Evolutionary conservation across 2,113 vertebrate genomes (phyloP).

Genomic region (Numida meleagris): DNA sequence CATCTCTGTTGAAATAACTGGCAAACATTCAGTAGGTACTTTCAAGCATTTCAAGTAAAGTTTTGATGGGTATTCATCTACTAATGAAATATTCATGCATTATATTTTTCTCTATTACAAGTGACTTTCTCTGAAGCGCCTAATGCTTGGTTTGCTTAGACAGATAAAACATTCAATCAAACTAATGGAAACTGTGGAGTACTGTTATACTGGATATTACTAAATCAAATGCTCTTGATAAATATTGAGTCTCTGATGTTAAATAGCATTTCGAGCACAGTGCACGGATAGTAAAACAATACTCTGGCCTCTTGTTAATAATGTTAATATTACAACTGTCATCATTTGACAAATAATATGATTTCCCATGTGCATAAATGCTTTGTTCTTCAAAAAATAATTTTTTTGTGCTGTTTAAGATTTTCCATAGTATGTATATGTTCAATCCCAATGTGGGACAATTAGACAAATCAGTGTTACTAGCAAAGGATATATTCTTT

Average conservation of each 20-base stretch:
- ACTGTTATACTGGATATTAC: constrained; percentile 66
- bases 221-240: constrained; percentile 73
- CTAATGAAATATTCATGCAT: constrained; percentile 73
- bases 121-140: constrained; percentile 60
- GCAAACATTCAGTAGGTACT: constrained; percentile 62
- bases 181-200: constrained; percentile 68
- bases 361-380: constrained; percentile 13
- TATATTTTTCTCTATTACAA: constrained; percentile 67
- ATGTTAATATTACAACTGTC: constrained; percentile 47
- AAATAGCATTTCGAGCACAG: constrained; percentile 56
- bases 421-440: background rate
- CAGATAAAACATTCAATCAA: constrained; percentile 65
- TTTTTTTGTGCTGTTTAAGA: background rate
- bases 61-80: constrained; percentile 70
- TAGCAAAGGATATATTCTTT: background rate
- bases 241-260: constrained; percentile 71
- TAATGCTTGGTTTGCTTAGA: constrained; percentile 67
- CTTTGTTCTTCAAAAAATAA: background rate
- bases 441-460: background rate
- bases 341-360: constrained; percentile 10
- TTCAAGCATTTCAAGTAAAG: constrained; percentile 62
- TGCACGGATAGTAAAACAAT: constrained; percentile 50
- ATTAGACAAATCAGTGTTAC: background rate
- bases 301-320: constrained; percentile 45
- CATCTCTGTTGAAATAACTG: constrained; percentile 65